These are phyloP conservation scores for Norana najaformis DNA, from an alignment of 2,888 invertebrate genomes.

Conservation along the genomic window DNA sequence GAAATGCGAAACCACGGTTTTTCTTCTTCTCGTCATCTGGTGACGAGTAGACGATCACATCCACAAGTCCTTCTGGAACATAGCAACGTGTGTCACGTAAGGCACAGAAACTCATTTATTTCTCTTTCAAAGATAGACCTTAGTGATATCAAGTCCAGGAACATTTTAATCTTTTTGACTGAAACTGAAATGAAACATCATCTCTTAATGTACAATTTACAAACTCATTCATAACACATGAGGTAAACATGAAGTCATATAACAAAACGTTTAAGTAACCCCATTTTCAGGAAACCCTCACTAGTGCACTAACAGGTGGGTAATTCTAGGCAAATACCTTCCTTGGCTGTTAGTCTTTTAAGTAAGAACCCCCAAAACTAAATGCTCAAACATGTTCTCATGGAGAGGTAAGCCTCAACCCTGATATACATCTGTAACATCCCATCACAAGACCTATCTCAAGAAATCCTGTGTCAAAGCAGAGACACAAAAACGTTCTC, in stretches of 20 bases:
- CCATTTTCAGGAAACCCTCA: background rate
- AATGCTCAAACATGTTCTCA: background rate
- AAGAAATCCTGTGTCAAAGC: too few relatives aligned
- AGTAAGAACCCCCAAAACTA: background rate
- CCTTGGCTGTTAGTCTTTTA: background rate
- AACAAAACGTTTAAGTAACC: background rate
- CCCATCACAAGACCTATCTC: too few relatives aligned
- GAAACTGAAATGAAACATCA: too few relatives aligned
- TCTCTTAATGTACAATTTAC: background rate
- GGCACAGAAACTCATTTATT: background rate
- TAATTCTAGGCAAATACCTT: background rate
- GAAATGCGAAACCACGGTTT: slow-evolving; percentile 99
- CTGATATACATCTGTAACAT: background rate
- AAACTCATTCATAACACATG: background rate
- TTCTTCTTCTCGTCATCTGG: slow-evolving; percentile 95
- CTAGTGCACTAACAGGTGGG: background rate
- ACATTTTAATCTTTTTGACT: background rate
- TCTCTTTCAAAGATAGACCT: background rate
- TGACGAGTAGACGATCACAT: slow-evolving; percentile 99
- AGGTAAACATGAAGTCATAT: background rate
- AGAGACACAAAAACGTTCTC: too few relatives aligned
- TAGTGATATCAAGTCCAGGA: background rate
- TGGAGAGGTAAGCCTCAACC: background rate
- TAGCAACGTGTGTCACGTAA: background rate
- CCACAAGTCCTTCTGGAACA: slow-evolving; percentile 86